Evolutionary conservation across 2,113 vertebrate species (phyloP), one percentile per base, ranked within the genome.

Genomic region (Callithrix jacchus): DNA sequence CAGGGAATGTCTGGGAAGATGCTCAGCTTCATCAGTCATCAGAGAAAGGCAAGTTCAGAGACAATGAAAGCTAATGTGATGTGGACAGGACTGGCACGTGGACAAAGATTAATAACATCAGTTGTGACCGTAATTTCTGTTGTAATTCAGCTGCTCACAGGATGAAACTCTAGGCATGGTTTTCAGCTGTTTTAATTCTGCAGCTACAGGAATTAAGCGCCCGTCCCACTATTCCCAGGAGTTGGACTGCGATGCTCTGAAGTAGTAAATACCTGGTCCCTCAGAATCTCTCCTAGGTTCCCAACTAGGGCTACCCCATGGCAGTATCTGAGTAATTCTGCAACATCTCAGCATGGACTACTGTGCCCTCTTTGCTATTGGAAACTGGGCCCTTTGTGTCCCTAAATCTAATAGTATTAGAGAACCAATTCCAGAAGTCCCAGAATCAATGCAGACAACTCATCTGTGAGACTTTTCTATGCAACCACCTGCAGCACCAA

Each of bases 341-440:
- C 8, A n/a, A 11, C 18, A 35, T 4, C 27, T 42, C 8, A 16
- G 12, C 45, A 8, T 4, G 45, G 70, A 12, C 27, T 37, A 3
- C 25, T 2, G n/a, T 0, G 27, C 4, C 45, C n/a, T 23, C 8
- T 40, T 30, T 6, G 37, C 71, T 58, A 4, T 1, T 23, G 45
- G n/a, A 35, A 21, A 42, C n/a, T 1, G 45, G 27, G 18, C 18
- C 68, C 3, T 37, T 20, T 1, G 64, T 14, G 71, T 56, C 9
- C 23, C 21, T 35, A 8, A 0, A 12, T 6, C 5, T 1, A 2
- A 18, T n/a, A 16, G 8, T n/a, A 17, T 11, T 0, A 2, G 9
- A 17, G 25, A 58, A 5, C 45, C n/a, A 3, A 17, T 3, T 32
- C 21, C 30, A 3, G 30, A 7, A 10, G 1, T 20, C 17, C 6